Percentiles rank a stretch among this genome's conserved stretches.
These are phyloP conservation scores for Centrocercus urophasianus DNA, from an alignment of 2,113 vertebrate genomes.

Conservation along the genomic window DNA sequence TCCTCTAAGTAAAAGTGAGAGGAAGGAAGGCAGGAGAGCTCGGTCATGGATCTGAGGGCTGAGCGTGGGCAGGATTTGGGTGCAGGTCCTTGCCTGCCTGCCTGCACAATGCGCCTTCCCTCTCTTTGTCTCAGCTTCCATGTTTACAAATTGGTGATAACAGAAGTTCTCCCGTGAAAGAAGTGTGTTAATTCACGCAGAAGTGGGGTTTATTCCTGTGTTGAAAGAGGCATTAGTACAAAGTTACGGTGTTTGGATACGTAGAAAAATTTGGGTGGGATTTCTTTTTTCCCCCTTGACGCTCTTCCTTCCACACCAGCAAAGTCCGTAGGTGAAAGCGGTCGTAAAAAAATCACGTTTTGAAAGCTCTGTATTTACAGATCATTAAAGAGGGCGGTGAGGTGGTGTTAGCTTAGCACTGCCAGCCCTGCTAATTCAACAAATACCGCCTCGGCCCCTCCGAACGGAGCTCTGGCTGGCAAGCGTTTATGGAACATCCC, in stretches of 20 bases:
- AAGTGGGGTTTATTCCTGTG: not conserved
- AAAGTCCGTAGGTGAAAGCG: not conserved
- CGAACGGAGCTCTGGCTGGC: not conserved
- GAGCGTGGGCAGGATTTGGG: not conserved
- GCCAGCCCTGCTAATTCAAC: not conserved
- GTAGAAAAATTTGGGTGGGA: not conserved
- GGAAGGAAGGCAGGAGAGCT: not conserved
- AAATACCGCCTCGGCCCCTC: not conserved
- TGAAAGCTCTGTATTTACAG: slow-evolving; percentile 10
- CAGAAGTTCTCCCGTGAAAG: not conserved
- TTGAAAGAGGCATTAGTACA: slow-evolving; percentile 39
- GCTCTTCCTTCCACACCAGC: not conserved
- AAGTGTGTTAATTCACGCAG: not conserved
- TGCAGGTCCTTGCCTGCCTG: not conserved
- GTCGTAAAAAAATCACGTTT: not conserved
- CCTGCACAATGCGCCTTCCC: not conserved
- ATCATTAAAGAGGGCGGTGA: not conserved
- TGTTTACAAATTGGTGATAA: not conserved
- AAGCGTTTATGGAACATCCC: slow-evolving; percentile 1
- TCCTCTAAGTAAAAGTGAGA: not conserved
- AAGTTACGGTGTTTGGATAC: not conserved
- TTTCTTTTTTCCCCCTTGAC: not conserved
- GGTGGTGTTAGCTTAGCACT: not conserved
- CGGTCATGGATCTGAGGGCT: not conserved
- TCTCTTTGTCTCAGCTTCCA: not conserved